These are phyloP conservation scores for Amphimedon queenslandica DNA, from an alignment of 37 sponge, comb jelly and placozoan species.

Conservation along the genomic window DNA sequence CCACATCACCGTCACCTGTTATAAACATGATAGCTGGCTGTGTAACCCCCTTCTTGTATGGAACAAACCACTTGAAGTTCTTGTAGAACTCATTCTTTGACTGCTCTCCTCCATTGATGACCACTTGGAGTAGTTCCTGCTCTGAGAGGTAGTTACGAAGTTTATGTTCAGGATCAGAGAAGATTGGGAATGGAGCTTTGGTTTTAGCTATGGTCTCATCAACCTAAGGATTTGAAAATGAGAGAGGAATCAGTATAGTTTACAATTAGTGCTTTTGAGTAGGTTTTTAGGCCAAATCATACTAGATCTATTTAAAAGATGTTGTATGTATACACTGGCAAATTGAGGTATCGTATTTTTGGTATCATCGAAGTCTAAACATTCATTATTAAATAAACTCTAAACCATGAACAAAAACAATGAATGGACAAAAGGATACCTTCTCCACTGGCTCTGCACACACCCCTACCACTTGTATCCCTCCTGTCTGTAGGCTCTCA, in stretches of 20 bases:
- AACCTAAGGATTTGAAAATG: neutral
- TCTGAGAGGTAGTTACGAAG: slow-evolving; percentile 47
- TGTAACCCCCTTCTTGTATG: slow-evolving; percentile 37
- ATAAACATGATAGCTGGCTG: slow-evolving; percentile 54
- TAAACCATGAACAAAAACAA: too few species aligned
- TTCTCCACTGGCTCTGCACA: slow-evolving; percentile 37
- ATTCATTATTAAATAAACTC: too few species aligned
- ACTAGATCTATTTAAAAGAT: too few species aligned
- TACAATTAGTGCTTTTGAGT: too few species aligned
- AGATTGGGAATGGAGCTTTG: neutral
- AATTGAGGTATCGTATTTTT: too few species aligned
- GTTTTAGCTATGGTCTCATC: neutral
- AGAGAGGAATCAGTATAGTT: too few species aligned
- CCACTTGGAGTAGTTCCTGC: slow-evolving; percentile 17
- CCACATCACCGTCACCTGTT: neutral
- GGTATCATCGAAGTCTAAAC: too few species aligned
- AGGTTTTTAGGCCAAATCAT: too few species aligned
- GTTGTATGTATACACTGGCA: too few species aligned
- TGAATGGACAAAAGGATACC: too few species aligned
- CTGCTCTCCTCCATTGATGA: slow-evolving; percentile 37
- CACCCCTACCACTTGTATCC: slow-evolving; percentile 42
- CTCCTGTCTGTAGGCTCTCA: slow-evolving; percentile 25
- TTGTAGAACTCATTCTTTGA: slow-evolving; percentile 32
- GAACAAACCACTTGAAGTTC: slow-evolving; percentile 11
- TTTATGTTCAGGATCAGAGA: slow-evolving; percentile 42